Base-by-base conservation (phyloP, 2,888 invertebrate species). In the Apocheima hispidaria region DNA sequence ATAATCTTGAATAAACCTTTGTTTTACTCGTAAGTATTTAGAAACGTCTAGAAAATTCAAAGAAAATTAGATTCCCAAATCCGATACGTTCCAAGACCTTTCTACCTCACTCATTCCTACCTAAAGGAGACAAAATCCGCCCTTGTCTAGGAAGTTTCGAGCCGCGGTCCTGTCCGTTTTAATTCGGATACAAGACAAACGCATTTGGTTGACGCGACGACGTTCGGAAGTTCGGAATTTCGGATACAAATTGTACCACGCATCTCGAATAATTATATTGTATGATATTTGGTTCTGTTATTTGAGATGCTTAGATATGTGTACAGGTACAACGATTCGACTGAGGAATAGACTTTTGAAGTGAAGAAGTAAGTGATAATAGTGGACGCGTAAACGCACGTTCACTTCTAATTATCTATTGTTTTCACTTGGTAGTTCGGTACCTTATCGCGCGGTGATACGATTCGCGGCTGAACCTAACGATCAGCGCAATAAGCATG, bases 181-280 rank as follows among this genome's bases (percentile, higher is more conserved):
- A 78, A 78, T 76, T 74, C 71, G 64, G 67, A 64, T 70, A 85
- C 85, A 84, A 82, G 82, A 82, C 74, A 78, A 83, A 80, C 75
- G 82, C 83, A 84, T 84, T 84, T 83, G 74, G 71, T 55, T n/a
- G n/a, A 33, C 9, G 5, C 28, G 40, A n/a, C n/a, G n/a, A n/a
- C n/a, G n/a, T n/a, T n/a, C n/a, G n/a, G n/a, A n/a, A n/a, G n/a
- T n/a, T n/a, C n/a, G n/a, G n/a, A n/a, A n/a, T n/a, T 51, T 30
- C 30, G 28, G 20, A 40, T 51, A 51, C 51, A 51, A 23, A 6
- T 5, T 18, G 28, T 6, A 10, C 16, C 23, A 12, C 20, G 35
- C 21, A 49, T 6, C 48, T 48, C 7, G 33, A 20, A 20, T 12
- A 36, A 36, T 20, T 40, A 1, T 40, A 10, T 40, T 14, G 5